These are phyloP conservation scores for Acanthacorydalis orientalis DNA, from an alignment of 2,888 invertebrate species.

Conservation along the genomic window DNA sequence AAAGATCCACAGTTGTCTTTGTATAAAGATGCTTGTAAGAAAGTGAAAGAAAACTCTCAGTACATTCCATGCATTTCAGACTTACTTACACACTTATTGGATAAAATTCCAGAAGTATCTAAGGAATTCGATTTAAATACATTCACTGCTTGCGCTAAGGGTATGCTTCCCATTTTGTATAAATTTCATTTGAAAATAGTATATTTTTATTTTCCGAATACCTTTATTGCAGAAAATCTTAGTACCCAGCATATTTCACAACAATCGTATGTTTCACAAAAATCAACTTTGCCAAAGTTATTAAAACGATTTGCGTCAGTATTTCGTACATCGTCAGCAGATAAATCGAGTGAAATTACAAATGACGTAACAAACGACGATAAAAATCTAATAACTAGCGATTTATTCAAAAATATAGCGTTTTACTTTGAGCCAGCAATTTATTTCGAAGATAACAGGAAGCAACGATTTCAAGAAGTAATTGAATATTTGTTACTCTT, in stretches of 20 bases:
- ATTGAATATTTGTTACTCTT: constrained; percentile 22
- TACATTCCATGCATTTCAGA: constrained; percentile 32
- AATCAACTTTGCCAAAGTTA: background rate
- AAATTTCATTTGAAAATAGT: background rate
- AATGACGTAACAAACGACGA: background rate
- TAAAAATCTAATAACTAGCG: background rate
- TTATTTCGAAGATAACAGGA: constrained; percentile 15
- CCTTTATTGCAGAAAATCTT: background rate
- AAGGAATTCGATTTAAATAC: background rate
- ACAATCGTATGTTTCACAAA: background rate
- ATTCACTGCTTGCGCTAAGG: background rate
- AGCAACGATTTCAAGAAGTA: constrained; percentile 19
- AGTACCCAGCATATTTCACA: background rate
- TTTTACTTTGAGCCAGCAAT: background rate
- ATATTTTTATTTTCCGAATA: background rate
- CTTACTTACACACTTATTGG: constrained; percentile 25
- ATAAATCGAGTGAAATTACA: background rate
- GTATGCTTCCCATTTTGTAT: background rate
- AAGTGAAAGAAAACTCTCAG: constrained; percentile 22
- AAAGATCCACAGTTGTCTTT: constrained; percentile 23
- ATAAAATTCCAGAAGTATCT: constrained; percentile 17
- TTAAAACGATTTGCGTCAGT: constrained; percentile 1
- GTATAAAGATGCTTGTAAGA: constrained; percentile 27
- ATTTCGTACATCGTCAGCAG: background rate
- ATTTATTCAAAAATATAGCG: background rate